These are phyloP conservation scores for Pogonognathellus flavescens DNA, from an alignment of 1,140 invertebrate genomes.

Conservation along the genomic window DNA sequence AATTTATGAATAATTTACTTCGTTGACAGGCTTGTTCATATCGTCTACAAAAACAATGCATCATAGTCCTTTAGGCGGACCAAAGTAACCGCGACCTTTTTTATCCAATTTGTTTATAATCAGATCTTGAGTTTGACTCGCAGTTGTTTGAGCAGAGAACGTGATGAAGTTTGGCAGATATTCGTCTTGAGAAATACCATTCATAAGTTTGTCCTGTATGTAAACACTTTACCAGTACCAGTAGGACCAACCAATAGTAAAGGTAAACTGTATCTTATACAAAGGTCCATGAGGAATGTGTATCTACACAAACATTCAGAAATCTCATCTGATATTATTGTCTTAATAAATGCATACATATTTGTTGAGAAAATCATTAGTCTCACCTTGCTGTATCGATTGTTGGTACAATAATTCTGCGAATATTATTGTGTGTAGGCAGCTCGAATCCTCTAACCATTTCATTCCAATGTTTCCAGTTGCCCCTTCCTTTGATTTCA, in stretches of 20 bases:
- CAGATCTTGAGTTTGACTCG: conserved; percentile 85
- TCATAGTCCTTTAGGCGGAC: conserved; percentile 81
- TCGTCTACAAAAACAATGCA: conserved; percentile 92
- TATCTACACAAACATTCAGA: conserved; percentile 66
- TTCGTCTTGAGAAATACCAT: conserved; percentile 79
- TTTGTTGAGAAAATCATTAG: no score
- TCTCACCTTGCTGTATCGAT: conserved; percentile 85
- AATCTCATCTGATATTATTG: no score
- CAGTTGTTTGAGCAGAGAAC: conserved; percentile 89
- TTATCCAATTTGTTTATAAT: conserved; percentile 88
- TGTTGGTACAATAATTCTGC: conserved; percentile 86
- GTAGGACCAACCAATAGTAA: conserved; percentile 89
- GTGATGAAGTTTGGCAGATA: conserved; percentile 87
- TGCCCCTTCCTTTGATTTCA: conserved; percentile 70
- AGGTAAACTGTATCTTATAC: conserved; percentile 78
- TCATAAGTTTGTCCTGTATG: conserved; percentile 87
- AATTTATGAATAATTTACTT: conserved; percentile 70
- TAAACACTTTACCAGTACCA: conserved; percentile 94
- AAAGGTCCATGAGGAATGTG: conserved; percentile 77
- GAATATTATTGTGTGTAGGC: conserved; percentile 76
- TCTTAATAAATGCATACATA: no score
- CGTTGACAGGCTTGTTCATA: conserved; percentile 90
- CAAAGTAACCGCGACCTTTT: conserved; percentile 83
- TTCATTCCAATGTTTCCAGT: conserved; percentile 73
- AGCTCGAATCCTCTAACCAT: conserved; percentile 61